Evolutionary conservation across 2,113 vertebrate genomes (phyloP).

Genomic region (Triplophysa dalaica): DNA sequence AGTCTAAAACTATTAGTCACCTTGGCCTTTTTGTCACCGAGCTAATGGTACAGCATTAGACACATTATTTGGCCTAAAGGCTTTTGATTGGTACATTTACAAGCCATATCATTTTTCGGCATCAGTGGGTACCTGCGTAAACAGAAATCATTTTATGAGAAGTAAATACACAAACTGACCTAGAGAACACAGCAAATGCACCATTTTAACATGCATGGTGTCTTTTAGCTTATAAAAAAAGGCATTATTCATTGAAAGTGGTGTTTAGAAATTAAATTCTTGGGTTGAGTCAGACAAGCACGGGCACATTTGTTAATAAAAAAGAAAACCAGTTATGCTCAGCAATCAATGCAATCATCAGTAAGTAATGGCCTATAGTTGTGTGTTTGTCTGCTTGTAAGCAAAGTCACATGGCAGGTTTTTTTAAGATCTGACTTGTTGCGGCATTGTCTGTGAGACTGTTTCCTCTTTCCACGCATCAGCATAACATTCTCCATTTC

Average conservation of each 20-base stretch:
- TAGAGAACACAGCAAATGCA: background rate
- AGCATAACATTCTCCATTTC: constrained; percentile 55
- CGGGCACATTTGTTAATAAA: background rate
- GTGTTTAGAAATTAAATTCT: background rate
- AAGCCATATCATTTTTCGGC: background rate
- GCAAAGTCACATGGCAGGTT: constrained; percentile 65
- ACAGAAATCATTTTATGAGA: background rate
- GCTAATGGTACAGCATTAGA: constrained; percentile 15
- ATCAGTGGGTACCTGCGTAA: background rate
- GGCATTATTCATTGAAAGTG: background rate
- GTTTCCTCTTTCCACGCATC: constrained; percentile 76
- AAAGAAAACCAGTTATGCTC: background rate
- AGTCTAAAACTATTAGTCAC: constrained; percentile 20
- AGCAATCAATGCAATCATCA: constrained; percentile 34
- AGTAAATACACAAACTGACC: background rate
- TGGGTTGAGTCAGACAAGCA: background rate
- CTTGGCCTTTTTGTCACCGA: background rate
- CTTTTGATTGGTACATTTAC: background rate
- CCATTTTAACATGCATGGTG: background rate
- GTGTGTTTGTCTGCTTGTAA: constrained; percentile 70
- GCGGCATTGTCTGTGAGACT: constrained; percentile 57
- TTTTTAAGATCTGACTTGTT: constrained; percentile 58
- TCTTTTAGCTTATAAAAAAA: background rate
- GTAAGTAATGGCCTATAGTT: constrained; percentile 65
- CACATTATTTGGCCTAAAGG: background rate